Conservation (phyloP, 1,140 invertebrate species). For the Euschistus heros region DNA sequence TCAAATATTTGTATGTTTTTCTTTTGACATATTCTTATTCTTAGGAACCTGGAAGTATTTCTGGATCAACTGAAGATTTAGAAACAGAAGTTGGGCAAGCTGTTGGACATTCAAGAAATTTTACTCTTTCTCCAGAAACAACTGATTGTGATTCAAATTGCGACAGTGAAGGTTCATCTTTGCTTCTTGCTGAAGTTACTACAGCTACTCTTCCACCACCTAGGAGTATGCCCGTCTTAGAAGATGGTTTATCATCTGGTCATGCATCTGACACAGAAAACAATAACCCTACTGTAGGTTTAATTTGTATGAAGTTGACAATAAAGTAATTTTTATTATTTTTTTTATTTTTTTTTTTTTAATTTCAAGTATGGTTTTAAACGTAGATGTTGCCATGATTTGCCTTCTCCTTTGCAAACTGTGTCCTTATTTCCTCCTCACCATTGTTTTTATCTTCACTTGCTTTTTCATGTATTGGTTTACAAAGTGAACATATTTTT, state of each 20-base stretch:
- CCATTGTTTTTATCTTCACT: no score
- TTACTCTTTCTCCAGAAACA: slow-evolving; percentile 85
- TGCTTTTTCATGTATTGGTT: no score
- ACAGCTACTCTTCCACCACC: slow-evolving; percentile 25
- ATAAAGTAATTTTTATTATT: no score
- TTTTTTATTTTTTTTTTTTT: no score
- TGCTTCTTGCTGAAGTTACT: slow-evolving; percentile 30
- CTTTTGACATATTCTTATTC: neutral
- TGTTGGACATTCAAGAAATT: slow-evolving; percentile 44
- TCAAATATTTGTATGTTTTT: neutral
- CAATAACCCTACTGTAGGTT: slow-evolving; percentile 49
- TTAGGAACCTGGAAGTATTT: slow-evolving; percentile 26
- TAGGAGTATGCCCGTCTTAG: slow-evolving; percentile 79
- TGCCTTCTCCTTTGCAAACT: no score
- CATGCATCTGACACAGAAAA: slow-evolving; percentile 88
- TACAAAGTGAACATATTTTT: no score
- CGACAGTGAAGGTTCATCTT: slow-evolving; percentile 35
- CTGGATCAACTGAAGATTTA: slow-evolving; percentile 27
- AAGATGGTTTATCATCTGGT: slow-evolving; percentile 83
- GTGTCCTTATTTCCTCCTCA: no score
- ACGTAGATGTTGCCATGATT: no score
- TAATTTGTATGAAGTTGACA: neutral
- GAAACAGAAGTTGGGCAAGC: slow-evolving; percentile 30
- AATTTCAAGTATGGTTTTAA: no score
- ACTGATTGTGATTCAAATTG: slow-evolving; percentile 90